phyloP scores from a whole-genome alignment of 2,888 invertebrate genomes.

The Marasmarcha lunaedactyla region DNA sequence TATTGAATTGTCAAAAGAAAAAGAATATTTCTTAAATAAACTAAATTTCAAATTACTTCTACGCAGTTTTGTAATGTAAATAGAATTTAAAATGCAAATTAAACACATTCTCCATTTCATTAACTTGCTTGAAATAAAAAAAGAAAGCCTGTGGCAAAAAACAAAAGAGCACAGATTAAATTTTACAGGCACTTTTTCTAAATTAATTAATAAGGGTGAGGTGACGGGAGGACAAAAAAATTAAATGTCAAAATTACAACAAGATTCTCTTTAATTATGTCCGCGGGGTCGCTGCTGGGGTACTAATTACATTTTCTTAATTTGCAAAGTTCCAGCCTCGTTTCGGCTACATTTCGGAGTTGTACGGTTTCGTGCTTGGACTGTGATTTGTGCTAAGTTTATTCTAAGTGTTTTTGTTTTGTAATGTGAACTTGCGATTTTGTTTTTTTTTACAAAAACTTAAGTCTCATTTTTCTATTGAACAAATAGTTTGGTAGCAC shows the following conservation, averaged over 20 bases:
- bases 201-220: conserved; percentile 62
- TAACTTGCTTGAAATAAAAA: conserved; percentile 25
- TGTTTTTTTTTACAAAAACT: too few species aligned
- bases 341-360: conserved; percentile 23
- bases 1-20: too few species aligned
- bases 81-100: too few species aligned
- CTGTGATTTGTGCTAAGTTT: conserved; percentile 23
- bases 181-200: conserved; percentile 57
- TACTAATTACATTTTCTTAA: conserved; percentile 69
- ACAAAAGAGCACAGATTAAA: conserved; percentile 54
- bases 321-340: conserved; percentile 52
- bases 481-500: too few species aligned
- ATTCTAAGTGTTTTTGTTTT: conserved; percentile 16
- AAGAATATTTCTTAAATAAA: too few species aligned
- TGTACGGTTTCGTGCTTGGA: conserved; percentile 22
- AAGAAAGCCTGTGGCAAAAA: conserved; percentile 45
- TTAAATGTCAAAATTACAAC: conserved; percentile 69
- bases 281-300: conserved; percentile 28
- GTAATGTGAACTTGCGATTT: too few species aligned
- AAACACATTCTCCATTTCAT: conserved; percentile 54
- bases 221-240: conserved; percentile 53
- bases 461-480: too few species aligned
- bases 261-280: conserved; percentile 66
- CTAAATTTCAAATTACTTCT: too few species aligned
- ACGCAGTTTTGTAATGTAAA: too few species aligned